Evolutionary conservation across 2,113 vertebrate species (phyloP).

Genomic region (Pterophyllum scalare): DNA sequence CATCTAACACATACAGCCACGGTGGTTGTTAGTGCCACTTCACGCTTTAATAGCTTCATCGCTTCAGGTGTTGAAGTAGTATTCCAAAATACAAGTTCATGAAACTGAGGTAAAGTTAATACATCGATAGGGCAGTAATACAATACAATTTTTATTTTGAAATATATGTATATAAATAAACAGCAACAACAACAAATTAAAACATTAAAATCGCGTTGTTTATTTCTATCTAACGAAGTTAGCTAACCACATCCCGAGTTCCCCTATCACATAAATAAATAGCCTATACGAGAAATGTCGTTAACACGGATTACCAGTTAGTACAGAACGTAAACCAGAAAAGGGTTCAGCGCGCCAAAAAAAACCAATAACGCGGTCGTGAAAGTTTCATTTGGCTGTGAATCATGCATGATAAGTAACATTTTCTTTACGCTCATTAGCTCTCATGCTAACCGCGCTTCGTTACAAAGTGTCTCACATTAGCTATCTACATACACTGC

Average conservation of each 20-base stretch:
- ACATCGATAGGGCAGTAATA: neutral
- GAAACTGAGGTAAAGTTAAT: neutral
- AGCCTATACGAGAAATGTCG: neutral
- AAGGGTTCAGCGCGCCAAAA: fast-evolving
- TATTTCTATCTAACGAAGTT: neutral
- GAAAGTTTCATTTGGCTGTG: neutral
- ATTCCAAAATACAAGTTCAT: neutral
- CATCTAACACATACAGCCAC: slow-evolving; percentile 77
- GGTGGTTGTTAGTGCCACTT: neutral
- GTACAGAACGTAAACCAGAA: neutral
- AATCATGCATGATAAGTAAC: neutral
- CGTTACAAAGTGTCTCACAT: neutral
- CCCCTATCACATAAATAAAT: neutral
- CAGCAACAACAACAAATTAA: neutral
- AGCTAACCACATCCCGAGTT: neutral
- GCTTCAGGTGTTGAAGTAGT: neutral
- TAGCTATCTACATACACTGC: neutral
- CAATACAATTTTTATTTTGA: too few relatives aligned
- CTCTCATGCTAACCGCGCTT: slow-evolving; percentile 42
- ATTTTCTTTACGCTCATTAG: neutral
- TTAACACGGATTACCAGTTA: neutral
- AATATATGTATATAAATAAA: too few relatives aligned
- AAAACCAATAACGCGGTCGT: too few relatives aligned
- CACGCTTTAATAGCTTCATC: too few relatives aligned
- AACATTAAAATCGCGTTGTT: neutral